phyloP scores from a whole-genome alignment of 2,113 vertebrate species.

The Symphodus melops region DNA sequence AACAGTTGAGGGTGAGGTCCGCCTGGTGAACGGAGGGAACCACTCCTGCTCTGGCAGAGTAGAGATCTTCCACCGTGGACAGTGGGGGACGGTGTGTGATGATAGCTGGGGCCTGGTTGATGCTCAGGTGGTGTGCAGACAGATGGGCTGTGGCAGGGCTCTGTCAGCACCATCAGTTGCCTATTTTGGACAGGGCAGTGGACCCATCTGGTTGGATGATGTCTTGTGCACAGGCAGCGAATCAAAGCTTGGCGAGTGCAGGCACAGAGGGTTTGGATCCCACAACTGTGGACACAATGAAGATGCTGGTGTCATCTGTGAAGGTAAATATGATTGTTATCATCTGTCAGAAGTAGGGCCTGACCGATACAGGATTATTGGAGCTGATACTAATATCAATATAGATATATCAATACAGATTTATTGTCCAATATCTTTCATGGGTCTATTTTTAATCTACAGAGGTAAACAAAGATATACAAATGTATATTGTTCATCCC shows the following conservation, averaged over 20 bases:
- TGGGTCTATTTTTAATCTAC: no score
- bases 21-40: conserved; percentile 39
- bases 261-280: conserved; percentile 40
- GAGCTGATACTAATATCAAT: no score
- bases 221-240: conserved; percentile 18
- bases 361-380: no score
- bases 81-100: conserved; percentile 73
- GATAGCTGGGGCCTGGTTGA: conserved; percentile 40
- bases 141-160: conserved; percentile 66
- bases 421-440: no score
- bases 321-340: no score
- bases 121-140: conserved; percentile 71
- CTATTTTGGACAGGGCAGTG: conserved; percentile 52
- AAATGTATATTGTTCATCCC: no score
- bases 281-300: conserved; percentile 56
- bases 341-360: no score
- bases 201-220: conserved; percentile 69
- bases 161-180: background rate
- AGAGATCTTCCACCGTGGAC: conserved; percentile 58
- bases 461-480: no score
- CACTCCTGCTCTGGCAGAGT: conserved; percentile 65
- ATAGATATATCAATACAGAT: no score
- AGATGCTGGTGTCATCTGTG: conserved; percentile 65
- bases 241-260: conserved; percentile 42
- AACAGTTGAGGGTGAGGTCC: conserved; percentile 41